Base-by-base conservation (phyloP, 2,888 invertebrate species). In the Koerneria pararmatus region DNA sequence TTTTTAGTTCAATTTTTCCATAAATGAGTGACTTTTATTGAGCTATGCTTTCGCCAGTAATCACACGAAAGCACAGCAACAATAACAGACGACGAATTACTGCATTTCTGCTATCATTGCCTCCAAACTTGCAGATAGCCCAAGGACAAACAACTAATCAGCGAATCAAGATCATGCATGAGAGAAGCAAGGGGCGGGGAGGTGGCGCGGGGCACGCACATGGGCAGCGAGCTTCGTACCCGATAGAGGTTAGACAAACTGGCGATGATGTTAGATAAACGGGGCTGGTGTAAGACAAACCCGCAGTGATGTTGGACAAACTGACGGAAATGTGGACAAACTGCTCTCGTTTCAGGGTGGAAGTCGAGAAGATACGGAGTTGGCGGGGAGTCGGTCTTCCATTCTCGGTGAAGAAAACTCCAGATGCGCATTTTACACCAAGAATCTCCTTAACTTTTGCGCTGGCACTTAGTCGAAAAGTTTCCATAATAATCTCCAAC, bases 61-160 rank as follows among this genome's bases (percentile, higher is more conserved):
- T n/a, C n/a, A n/a, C n/a, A n/a, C n/a, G n/a, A n/a, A n/a, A n/a
- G n/a, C n/a, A n/a, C n/a, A n/a, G n/a, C n/a, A n/a, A n/a, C n/a
- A n/a, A n/a, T n/a, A n/a, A n/a, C n/a, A n/a, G n/a, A n/a, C n/a
- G n/a, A n/a, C n/a, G n/a, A n/a, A n/a, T n/a, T n/a, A n/a, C n/a
- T n/a, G n/a, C n/a, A n/a, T n/a, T n/a, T n/a, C n/a, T n/a, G n/a
- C n/a, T n/a, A n/a, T n/a, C n/a, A n/a, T n/a, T n/a, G n/a, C n/a
- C n/a, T n/a, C n/a, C n/a, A n/a, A n/a, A n/a, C 32, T 61, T 61
- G 6, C 61, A 63, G 63, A 63, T 63, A 1, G 63, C 63, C 8
- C 53, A 63, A 32, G 63, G 63, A 32, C 37, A 54, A 27, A 63
- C 63, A 15, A 63, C 63, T 4, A 63, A 63, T 37, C 63, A 63